phyloP scores from a whole-genome alignment of 2,888 invertebrate genomes.

The Clusia tigrina region DNA sequence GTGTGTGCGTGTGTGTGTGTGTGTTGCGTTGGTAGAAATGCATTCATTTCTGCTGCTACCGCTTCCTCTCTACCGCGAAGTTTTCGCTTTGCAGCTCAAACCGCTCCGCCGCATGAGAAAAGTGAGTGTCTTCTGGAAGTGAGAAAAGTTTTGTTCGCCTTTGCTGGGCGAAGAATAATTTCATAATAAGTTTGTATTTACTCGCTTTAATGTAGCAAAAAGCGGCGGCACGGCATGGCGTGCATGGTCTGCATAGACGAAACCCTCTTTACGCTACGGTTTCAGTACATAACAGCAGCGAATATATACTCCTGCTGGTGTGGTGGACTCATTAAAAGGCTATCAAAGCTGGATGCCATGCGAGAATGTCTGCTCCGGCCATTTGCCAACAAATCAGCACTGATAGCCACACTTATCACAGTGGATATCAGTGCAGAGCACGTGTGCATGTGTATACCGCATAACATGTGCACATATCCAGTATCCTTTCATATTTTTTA shows the following conservation, averaged over 20 bases:
- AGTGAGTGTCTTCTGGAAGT: background rate
- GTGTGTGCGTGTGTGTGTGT: background rate
- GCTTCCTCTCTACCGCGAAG: background rate
- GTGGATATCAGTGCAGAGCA: too few species aligned
- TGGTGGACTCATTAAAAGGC: too few species aligned
- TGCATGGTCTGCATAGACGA: too few species aligned
- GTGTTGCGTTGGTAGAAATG: background rate
- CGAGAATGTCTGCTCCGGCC: background rate
- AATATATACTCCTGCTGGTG: too few species aligned
- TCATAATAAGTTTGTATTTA: slow-evolving; percentile 17
- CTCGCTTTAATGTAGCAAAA: background rate
- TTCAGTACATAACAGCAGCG: too few species aligned
- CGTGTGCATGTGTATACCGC: too few species aligned
- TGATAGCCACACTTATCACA: background rate
- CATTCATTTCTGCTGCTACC: background rate
- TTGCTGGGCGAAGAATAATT: slow-evolving; percentile 7
- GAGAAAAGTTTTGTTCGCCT: background rate
- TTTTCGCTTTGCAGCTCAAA: background rate
- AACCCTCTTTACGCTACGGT: too few species aligned
- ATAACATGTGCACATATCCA: too few species aligned
- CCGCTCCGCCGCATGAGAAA: background rate
- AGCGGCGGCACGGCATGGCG: too few species aligned
- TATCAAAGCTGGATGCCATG: too few species aligned
- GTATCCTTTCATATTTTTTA: too few species aligned
- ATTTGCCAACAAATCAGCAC: background rate